Conservation (phyloP, 2,113 vertebrate genomes). For the Eudyptes chrysolophus region DNA sequence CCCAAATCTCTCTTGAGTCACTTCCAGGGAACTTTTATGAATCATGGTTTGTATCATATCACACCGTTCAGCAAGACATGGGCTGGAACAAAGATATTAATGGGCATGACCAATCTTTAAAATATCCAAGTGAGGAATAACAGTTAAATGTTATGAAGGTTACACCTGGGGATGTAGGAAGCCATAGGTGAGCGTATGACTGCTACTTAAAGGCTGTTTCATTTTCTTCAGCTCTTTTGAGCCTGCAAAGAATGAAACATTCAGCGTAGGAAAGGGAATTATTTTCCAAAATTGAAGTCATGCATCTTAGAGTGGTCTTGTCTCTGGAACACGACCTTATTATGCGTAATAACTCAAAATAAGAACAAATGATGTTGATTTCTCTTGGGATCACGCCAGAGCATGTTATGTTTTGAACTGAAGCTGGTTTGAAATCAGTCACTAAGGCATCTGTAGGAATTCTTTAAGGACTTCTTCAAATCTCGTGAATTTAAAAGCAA, state of each 20-base stretch:
- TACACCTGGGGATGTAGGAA: neutral
- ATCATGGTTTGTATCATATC: conserved; percentile 42
- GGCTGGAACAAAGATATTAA: conserved; percentile 58
- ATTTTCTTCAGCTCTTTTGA: conserved; percentile 70
- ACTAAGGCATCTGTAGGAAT: neutral
- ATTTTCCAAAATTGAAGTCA: conserved; percentile 77
- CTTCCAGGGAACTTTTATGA: conserved; percentile 59
- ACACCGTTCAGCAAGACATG: conserved; percentile 29
- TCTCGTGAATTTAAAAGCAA: neutral
- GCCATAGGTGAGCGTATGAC: conserved; percentile 70
- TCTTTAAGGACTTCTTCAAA: conserved; percentile 16
- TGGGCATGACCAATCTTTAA: conserved; percentile 64
- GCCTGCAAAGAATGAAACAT: conserved; percentile 70
- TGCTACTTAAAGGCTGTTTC: conserved; percentile 75
- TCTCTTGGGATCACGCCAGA: conserved; percentile 20
- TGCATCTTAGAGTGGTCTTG: conserved; percentile 52
- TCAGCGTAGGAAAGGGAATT: conserved; percentile 70
- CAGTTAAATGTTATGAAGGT: conserved; percentile 54
- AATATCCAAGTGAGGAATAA: conserved; percentile 58
- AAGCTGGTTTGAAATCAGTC: conserved; percentile 49
- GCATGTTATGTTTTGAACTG: conserved; percentile 13
- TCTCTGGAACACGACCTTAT: conserved; percentile 59
- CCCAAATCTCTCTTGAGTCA: conserved; percentile 53
- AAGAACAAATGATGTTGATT: conserved; percentile 26
- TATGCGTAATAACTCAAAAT: conserved; percentile 62